These are phyloP conservation scores for Pediacus dermestoides DNA, from an alignment of 2,888 invertebrate genomes.

Conservation along the genomic window DNA sequence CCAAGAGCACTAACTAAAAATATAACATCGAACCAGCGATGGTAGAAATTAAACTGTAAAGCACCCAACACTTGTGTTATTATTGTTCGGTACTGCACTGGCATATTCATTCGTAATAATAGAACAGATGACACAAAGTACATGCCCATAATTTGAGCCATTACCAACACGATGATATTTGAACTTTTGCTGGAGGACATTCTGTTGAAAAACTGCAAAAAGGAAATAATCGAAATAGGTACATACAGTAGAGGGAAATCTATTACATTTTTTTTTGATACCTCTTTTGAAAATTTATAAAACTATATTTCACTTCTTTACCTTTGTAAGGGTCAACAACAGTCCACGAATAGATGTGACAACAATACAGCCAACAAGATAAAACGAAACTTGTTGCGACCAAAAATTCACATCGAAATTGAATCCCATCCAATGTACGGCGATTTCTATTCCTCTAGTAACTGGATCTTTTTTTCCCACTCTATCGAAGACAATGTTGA, in stretches of 20 bases:
- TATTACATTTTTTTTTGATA: constrained; percentile 3
- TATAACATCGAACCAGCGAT: constrained; percentile 99
- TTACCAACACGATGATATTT: constrained; percentile 91
- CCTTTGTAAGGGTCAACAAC: constrained; percentile 94
- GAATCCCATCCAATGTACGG: constrained; percentile 94
- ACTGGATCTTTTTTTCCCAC: constrained; percentile 99
- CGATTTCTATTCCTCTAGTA: constrained; percentile 92
- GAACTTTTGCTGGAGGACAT: constrained; percentile 98
- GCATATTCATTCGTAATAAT: constrained; percentile 99
- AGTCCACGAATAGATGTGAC: constrained; percentile 96
- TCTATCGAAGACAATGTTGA: constrained; percentile 98
- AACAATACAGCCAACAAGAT: constrained; percentile 95
- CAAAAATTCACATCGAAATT: constrained; percentile 97
- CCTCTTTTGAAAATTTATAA: constrained; percentile 4
- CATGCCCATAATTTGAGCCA: constrained; percentile 99
- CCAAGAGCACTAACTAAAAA: constrained; percentile 95
- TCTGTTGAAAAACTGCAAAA: constrained; percentile 93
- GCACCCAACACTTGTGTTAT: constrained; percentile 92
- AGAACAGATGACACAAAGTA: constrained; percentile 98
- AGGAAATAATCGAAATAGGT: constrained; percentile 6
- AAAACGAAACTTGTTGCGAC: constrained; percentile 98
- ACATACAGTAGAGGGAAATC: background rate
- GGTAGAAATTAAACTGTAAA: constrained; percentile 97
- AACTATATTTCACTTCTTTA: constrained; percentile 45
- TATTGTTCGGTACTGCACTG: constrained; percentile 91